Evolutionary conservation across 2,113 vertebrate genomes (phyloP), one percentile per base, ranked within the genome.

Genomic region (Podarcis raffonei): DNA sequence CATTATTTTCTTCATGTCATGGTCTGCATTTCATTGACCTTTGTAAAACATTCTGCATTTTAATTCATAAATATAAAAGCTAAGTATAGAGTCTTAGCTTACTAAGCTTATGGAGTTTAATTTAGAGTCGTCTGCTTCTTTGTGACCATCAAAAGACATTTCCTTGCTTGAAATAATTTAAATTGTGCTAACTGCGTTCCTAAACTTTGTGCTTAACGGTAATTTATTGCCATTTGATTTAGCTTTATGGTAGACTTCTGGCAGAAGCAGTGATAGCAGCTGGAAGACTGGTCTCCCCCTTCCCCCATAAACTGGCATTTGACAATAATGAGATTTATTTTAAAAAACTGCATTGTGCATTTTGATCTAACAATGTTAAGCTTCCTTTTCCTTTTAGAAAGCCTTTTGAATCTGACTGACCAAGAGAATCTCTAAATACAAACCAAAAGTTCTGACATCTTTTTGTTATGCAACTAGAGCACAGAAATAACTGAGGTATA

Each of bases 401-500:
- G 48, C 53, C 59, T 0, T 0, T 18, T 71, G 7, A 57, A 90
- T 85, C 5, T 15, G 7, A 72, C 15, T 77, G 69, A 89, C 86
- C 11, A 12, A 0, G 48, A 11, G 9, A 66, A 53, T 42, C 69
- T 90, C 27, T 65, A 89, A 93, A 76, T 83, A 23, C 0, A 8
- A 87, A 89, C 89, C 83, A 30, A 65, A 91, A 85, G 0, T 0
- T 7, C 91, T 90, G 39, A n/a, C 76, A 30, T 85, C 85, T 93
- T 87, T 37, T 48, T 25, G 80, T 90, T 85, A 59, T 80, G 88
- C 72, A 69, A 30, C 27, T 13, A 39, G 65, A 23, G 12, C 8
- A 30, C 15, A 83, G 42, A 84, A 76, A 88, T 72, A 85, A 57
- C 42, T 72, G 25, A 69, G 18, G 32, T 27, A 90, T 68, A 85